Evolutionary conservation across 1,140 invertebrate species (phyloP).

Genomic region (Chelonus insularis): DNA sequence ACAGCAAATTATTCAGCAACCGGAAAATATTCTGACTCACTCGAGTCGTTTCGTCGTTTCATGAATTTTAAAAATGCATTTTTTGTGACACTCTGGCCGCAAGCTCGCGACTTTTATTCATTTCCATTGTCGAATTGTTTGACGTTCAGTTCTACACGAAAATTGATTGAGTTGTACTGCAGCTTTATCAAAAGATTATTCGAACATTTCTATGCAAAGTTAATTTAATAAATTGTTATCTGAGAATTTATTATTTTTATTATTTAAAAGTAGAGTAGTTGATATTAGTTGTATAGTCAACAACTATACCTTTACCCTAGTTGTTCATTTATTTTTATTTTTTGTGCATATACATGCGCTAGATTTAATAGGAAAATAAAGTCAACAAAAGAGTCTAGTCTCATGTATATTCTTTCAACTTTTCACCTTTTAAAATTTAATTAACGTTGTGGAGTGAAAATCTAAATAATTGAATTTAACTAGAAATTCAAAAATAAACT

Average conservation of each 20-base stretch:
- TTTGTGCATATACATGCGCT: too few species aligned
- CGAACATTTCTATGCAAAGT: neutral
- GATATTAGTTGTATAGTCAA: too few species aligned
- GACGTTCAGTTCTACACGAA: neutral
- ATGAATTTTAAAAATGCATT: conserved; percentile 24
- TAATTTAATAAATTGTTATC: neutral
- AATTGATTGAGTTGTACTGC: neutral
- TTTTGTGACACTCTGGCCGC: neutral
- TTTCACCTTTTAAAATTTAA: too few species aligned
- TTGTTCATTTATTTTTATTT: too few species aligned
- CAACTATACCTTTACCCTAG: too few species aligned
- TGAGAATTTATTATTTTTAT: neutral
- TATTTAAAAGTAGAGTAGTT: too few species aligned
- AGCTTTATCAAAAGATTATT: conserved; percentile 6
- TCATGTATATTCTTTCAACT: too few species aligned
- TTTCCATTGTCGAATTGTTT: conserved; percentile 11
- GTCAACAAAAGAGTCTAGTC: too few species aligned
- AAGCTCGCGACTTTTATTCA: conserved; percentile 10
- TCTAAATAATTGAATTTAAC: too few species aligned
- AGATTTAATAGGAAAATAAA: too few species aligned
- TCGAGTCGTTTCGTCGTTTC: conserved; percentile 14
- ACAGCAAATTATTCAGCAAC: conserved; percentile 22
- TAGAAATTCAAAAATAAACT: too few species aligned
- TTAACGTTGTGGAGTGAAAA: too few species aligned
- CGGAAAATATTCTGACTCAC: conserved; percentile 21